Percentiles rank a stretch among this genome's conserved stretches.
Evolutionary conservation across 92 coral and sea anemone species (phyloP).

Genomic region (Epizoanthus ramosus): DNA sequence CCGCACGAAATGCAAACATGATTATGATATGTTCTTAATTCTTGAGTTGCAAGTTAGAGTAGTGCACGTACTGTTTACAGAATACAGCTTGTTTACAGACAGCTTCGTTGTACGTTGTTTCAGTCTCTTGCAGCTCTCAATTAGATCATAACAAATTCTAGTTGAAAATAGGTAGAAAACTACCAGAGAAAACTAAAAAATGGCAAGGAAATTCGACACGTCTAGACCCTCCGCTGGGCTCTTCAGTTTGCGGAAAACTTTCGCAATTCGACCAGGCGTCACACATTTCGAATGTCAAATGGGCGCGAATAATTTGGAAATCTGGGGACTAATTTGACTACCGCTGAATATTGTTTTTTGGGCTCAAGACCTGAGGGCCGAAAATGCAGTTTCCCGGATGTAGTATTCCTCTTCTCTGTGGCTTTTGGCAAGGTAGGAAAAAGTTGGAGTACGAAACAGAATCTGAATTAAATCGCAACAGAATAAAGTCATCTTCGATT

Average conservation of each 20-base stretch:
- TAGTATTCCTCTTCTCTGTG: slow-evolving; percentile 76
- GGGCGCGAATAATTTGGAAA: no score
- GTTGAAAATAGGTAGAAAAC: neutral
- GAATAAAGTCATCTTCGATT: slow-evolving; percentile 42
- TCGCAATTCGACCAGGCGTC: no score
- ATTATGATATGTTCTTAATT: slow-evolving; percentile 13
- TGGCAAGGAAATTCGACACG: no score
- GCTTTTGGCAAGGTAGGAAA: slow-evolving; percentile 85
- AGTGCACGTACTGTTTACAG: no score
- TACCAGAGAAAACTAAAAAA: neutral
- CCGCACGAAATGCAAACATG: slow-evolving; percentile 62
- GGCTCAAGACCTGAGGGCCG: slow-evolving; percentile 18
- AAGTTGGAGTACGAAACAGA: neutral
- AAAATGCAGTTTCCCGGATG: slow-evolving; percentile 76
- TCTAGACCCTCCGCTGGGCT: no score
- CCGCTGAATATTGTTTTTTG: slow-evolving; percentile 40
- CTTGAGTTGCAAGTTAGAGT: no score
- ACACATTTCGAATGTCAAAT: neutral
- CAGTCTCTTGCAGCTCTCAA: neutral
- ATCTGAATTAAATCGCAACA: slow-evolving; percentile 53
- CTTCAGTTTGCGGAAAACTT: no score
- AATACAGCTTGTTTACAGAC: no score
- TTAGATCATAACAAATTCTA: neutral
- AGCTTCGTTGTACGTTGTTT: neutral
- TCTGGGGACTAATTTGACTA: slow-evolving; percentile 9